Evolutionary conservation across 2,797 vertebrate genomes (phyloP).

Genomic region (Ispidina lecontei): DNA sequence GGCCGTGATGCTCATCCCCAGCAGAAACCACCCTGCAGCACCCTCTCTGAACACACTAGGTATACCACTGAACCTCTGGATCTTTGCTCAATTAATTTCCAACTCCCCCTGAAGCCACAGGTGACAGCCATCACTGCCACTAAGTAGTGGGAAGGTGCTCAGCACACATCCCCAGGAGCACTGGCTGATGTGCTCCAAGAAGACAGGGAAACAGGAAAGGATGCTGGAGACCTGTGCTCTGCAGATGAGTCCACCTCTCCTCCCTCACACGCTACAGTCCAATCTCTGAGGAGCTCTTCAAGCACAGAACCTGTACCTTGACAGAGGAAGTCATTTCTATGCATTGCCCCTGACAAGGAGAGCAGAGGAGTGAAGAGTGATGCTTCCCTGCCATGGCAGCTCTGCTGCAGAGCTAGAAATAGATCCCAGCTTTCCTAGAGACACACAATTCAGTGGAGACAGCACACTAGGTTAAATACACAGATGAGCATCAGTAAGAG

Average conservation of each 20-base stretch:
- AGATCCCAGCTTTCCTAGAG: neutral
- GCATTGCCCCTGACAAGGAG: neutral
- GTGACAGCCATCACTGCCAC: neutral
- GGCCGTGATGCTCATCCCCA: rapidly evolving
- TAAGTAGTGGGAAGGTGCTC: neutral
- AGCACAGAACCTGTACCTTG: neutral
- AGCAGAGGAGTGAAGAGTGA: neutral
- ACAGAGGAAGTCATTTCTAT: neutral
- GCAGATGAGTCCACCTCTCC: neutral
- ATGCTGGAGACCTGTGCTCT: neutral
- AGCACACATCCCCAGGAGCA: neutral
- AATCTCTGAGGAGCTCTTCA: neutral
- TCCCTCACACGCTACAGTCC: neutral
- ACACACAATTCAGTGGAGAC: neutral
- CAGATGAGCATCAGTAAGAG: neutral
- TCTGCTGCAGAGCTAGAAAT: conserved; percentile 9
- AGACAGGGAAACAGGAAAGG: neutral
- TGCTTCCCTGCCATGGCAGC: neutral
- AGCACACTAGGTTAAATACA: neutral
- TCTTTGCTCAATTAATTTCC: neutral
- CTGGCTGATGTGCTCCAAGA: neutral
- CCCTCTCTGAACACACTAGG: neutral
- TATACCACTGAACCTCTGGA: rapidly evolving
- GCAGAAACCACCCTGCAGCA: neutral
- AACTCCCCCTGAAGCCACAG: neutral